These are phyloP conservation scores for Miniopterus natalensis DNA, from an alignment of 2,113 vertebrate genomes.

Conservation along the genomic window DNA sequence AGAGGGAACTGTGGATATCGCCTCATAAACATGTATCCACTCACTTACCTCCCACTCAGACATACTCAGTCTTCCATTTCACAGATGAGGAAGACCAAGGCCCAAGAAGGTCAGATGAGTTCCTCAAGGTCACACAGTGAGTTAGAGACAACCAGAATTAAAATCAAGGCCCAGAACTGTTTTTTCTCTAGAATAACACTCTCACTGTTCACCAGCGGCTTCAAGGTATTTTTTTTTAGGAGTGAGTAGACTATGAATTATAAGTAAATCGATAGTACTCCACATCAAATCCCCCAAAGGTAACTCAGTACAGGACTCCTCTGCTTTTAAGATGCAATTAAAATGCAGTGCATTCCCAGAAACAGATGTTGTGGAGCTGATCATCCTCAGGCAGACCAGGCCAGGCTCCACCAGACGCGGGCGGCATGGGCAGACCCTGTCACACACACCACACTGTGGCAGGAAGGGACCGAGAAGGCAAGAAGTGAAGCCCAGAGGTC, in stretches of 20 bases:
- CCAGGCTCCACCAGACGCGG: not conserved
- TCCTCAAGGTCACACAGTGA: not conserved
- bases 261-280: conserved; percentile 72
- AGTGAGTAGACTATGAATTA: conserved; percentile 67
- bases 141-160: not conserved
- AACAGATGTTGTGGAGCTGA: conserved; percentile 62
- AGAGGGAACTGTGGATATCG: not conserved
- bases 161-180: not conserved
- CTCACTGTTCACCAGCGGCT: not conserved
- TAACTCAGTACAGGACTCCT: conserved; percentile 17
- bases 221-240: not conserved
- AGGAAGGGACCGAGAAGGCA: not conserved
- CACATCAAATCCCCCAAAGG: conserved; percentile 68
- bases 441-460: not conserved
- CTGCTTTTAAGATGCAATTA: conserved; percentile 73
- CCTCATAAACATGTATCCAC: not conserved
- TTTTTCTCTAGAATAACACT: not conserved
- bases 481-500: not conserved
- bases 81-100: not conserved
- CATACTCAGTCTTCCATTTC: not conserved
- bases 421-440: not conserved
- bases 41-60: rapidly evolving
- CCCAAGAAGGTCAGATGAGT: not conserved
- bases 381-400: not conserved
- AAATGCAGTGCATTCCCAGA: conserved; percentile 61